Evolutionary conservation across 1,140 invertebrate genomes (phyloP), one percentile per base, ranked within the genome.

Genomic region (Trachelipus rathkii): DNA sequence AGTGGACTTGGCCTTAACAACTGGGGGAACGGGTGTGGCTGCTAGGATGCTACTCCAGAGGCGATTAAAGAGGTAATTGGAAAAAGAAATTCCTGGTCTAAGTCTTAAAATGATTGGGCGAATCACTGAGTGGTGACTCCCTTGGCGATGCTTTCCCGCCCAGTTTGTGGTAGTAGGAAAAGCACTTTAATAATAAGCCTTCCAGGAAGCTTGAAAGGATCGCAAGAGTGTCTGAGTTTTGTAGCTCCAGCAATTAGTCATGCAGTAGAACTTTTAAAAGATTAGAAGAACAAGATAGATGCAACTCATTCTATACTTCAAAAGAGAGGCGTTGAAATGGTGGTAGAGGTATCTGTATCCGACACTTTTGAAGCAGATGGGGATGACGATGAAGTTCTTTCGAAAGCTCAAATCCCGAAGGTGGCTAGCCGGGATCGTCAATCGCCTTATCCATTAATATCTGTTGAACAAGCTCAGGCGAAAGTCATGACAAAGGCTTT

Each of bases 21-120:
- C 92, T 23, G 97, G 97, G 33, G 97, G 97, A 43, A 99, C 96
- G 24, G 97, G 97, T 2, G 92, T 98, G 84, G 87, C 92, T 19
- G 85, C 86, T 7, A 86, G 95, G 97, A 99, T 89, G 92, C 97
- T 0, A 99, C 97, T 19, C 97, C 96, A 0, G 96, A 98, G 87
- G 95, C 95, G 19, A 94, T 93, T 1, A 77, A 74, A 66, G 50
- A 78, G 67, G 79, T 81, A 44, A 1, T 33, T 98, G n/a, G 88
- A 95, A 43, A 92, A 89, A 85, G 91, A 95, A 85, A 90, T 91
- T 21, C 89, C 90, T n/a, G 91, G 90, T 45, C 86, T 95, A 74
- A 83, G 87, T 15, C 79, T 88, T 10, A 90, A 90, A 0, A 92
- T 98, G 87, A 84, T 94, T 10, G 84, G 84, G 89, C n/a, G 87